Conservation (phyloP, 1,140 invertebrate genomes). For the Heliothis virescens region DNA sequence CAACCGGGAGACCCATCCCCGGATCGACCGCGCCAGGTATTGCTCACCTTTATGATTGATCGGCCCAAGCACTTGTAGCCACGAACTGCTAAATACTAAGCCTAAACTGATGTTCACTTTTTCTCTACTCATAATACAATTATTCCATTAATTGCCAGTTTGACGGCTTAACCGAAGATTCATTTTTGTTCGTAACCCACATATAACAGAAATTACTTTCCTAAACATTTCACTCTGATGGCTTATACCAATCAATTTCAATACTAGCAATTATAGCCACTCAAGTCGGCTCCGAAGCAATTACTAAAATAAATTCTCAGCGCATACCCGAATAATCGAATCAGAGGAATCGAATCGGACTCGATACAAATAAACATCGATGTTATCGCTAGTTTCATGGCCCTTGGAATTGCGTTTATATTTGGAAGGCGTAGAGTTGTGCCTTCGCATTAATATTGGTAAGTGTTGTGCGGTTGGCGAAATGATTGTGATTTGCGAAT, state of each 20-base stretch:
- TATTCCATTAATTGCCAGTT: too few species aligned
- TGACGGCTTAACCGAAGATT: background rate
- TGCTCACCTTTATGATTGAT: too few species aligned
- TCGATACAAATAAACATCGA: conserved; percentile 32
- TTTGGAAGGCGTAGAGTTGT: conserved; percentile 31
- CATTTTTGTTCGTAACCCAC: background rate
- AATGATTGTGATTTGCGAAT: conserved; percentile 1
- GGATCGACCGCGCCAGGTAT: too few species aligned
- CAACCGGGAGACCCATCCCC: too few species aligned
- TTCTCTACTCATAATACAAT: too few species aligned
- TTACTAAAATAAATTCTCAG: conserved; percentile 23
- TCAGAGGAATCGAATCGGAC: conserved; percentile 28
- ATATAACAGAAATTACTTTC: background rate
- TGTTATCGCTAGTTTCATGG: conserved; percentile 3
- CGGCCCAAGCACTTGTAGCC: too few species aligned
- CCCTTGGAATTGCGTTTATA: conserved; percentile 31
- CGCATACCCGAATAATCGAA: conserved; percentile 23
- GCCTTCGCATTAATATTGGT: conserved; percentile 34
- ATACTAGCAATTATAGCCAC: conserved; percentile 22
- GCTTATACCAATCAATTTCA: conserved; percentile 19
- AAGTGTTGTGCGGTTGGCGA: background rate
- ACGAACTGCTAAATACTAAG: too few species aligned
- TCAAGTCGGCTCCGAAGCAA: conserved; percentile 3
- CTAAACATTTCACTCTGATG: background rate
- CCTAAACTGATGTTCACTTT: too few species aligned